These are phyloP conservation scores for Coenonympha glycerion DNA, from an alignment of 2,888 invertebrate genomes.

Conservation along the genomic window DNA sequence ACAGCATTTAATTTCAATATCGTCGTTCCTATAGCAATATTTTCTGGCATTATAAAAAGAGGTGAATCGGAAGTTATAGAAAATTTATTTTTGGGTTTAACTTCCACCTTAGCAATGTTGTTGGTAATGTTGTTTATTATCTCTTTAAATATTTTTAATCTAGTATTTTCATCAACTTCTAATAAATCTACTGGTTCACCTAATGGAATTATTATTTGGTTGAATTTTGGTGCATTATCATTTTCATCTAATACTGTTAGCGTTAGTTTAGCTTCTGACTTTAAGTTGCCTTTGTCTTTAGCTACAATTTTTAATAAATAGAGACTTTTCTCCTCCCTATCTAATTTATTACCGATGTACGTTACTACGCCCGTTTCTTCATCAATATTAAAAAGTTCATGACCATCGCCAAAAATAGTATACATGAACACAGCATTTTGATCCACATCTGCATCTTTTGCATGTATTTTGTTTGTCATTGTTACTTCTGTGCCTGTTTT, in stretches of 20 bases:
- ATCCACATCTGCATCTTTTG: slow-evolving; percentile 83
- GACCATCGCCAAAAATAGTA: slow-evolving; percentile 83
- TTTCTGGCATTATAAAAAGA: slow-evolving; percentile 82
- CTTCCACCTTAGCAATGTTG: slow-evolving; percentile 47
- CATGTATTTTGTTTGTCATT: slow-evolving; percentile 80
- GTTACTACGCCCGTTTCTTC: slow-evolving; percentile 78
- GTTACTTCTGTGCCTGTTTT: slow-evolving; percentile 80
- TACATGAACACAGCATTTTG: slow-evolving; percentile 81
- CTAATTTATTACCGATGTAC: slow-evolving; percentile 77
- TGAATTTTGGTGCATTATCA: slow-evolving; percentile 84
- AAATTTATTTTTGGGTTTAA: slow-evolving; percentile 59
- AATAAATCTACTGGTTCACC: slow-evolving; percentile 80
- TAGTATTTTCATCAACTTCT: slow-evolving; percentile 76
- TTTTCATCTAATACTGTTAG: slow-evolving; percentile 86
- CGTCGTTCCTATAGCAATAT: slow-evolving; percentile 80
- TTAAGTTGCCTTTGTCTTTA: slow-evolving; percentile 84
- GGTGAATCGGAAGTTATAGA: slow-evolving; percentile 63
- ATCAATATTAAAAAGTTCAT: slow-evolving; percentile 82
- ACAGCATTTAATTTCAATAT: slow-evolving; percentile 82
- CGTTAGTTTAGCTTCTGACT: slow-evolving; percentile 82
- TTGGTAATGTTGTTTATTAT: slow-evolving; percentile 46
- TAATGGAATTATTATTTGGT: slow-evolving; percentile 81
- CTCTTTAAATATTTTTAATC: slow-evolving; percentile 65
- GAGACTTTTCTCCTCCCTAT: slow-evolving; percentile 81
- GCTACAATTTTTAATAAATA: slow-evolving; percentile 84